phyloP scores from a whole-genome alignment of 2,888 invertebrate species.

The Plutella xylostella region DNA sequence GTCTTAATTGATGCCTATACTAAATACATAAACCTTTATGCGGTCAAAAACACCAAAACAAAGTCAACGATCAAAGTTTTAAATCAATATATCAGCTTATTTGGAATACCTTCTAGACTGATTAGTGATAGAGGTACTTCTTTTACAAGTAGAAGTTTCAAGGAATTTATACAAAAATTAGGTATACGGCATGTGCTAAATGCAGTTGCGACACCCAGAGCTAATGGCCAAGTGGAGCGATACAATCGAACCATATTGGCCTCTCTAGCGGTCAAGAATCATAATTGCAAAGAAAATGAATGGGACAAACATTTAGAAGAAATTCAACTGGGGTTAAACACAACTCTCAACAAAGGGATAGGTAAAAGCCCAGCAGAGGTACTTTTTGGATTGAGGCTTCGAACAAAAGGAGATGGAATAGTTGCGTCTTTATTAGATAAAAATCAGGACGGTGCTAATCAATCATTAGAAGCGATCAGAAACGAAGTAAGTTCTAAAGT shows the following conservation, averaged over 20 bases:
- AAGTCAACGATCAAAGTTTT: constrained; percentile 6
- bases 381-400: constrained; percentile 25
- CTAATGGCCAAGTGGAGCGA: constrained; percentile 13
- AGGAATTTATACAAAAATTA: neutral
- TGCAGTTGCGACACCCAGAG: constrained; percentile 10
- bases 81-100: constrained; percentile 13
- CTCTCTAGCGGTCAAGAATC: constrained; percentile 8
- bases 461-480: no score
- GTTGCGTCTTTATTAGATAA: neutral
- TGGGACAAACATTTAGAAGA: neutral
- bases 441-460: neutral
- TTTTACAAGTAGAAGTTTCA: constrained; percentile 8
- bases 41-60: constrained; percentile 13
- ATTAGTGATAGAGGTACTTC: constrained; percentile 15
- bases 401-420: neutral
- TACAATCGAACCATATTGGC: constrained; percentile 8
- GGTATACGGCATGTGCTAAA: constrained; percentile 8
- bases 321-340: constrained; percentile 1
- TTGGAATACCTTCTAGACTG: constrained; percentile 13
- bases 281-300: neutral
- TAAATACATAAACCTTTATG: constrained; percentile 5
- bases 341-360: constrained; percentile 10
- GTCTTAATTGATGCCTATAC: constrained; percentile 5
- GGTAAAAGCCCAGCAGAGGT: constrained; percentile 17
- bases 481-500: constrained; percentile 5